These are phyloP conservation scores for Euleptes europaea DNA, from an alignment of 2,113 vertebrate species.

Conservation along the genomic window DNA sequence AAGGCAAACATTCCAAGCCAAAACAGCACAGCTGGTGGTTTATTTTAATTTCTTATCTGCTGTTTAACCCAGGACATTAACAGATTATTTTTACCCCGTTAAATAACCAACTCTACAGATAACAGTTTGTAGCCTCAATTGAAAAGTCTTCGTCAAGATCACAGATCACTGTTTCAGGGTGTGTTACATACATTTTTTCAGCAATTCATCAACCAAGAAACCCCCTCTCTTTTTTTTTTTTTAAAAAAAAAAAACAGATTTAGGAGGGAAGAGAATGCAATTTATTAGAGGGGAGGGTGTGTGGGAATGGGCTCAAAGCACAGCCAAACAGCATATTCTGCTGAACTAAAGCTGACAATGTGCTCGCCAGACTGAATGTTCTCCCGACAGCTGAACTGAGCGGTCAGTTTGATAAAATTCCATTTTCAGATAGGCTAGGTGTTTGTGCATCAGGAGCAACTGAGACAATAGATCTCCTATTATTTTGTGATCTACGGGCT, in stretches of 20 bases:
- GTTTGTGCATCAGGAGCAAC: no score
- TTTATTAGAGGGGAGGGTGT: background rate
- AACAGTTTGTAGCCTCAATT: background rate
- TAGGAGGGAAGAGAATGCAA: background rate
- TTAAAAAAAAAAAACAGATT: background rate
- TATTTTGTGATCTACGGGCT: no score
- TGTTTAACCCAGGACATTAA: background rate
- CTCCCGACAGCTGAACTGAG: no score
- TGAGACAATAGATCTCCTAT: no score
- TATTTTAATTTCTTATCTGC: background rate
- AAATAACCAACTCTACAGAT: background rate
- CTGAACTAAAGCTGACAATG: background rate
- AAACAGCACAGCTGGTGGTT: background rate
- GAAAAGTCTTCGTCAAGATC: background rate
- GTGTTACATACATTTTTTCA: background rate
- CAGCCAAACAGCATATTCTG: background rate
- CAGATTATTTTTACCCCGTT: background rate
- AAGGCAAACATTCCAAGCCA: background rate
- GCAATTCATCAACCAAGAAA: background rate
- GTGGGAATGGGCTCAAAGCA: background rate
- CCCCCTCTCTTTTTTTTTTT: background rate
- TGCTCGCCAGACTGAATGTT: no score
- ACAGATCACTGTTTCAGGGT: background rate
- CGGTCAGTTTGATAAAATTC: no score
- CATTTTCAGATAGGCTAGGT: no score